Conservation (phyloP, 1,140 invertebrate species). For the Drosophila sp. region DNA sequence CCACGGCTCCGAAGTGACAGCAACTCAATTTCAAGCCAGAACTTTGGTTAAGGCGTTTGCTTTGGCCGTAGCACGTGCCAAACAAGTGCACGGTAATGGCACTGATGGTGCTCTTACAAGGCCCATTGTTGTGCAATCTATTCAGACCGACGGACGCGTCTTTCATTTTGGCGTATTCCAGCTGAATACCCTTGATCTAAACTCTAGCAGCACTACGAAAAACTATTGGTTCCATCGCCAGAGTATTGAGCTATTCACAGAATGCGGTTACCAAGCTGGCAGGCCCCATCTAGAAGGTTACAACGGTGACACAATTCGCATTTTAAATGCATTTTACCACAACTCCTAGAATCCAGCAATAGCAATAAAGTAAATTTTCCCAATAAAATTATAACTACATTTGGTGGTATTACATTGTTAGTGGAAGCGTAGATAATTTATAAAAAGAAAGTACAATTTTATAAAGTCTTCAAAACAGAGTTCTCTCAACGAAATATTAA, state of each 20-base stretch:
- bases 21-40: constrained; percentile 87
- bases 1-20: constrained; percentile 87
- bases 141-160: constrained; percentile 89
- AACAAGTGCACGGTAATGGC: constrained; percentile 88
- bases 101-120: constrained; percentile 84
- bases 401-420: not conserved
- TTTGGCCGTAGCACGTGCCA: constrained; percentile 88
- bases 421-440: not conserved
- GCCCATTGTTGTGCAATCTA: constrained; percentile 91
- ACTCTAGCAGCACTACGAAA: constrained; percentile 85
- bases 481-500: too few species aligned
- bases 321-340: constrained; percentile 90
- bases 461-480: too few species aligned
- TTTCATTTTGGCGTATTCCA: constrained; percentile 93
- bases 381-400: not conserved
- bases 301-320: constrained; percentile 90
- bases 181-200: constrained; percentile 91
- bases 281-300: constrained; percentile 88
- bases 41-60: constrained; percentile 89
- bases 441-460: too few species aligned
- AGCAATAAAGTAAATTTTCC: constrained; percentile 17
- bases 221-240: constrained; percentile 90
- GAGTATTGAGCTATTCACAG: constrained; percentile 87
- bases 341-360: constrained; percentile 73
- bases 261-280: constrained; percentile 86